phyloP scores from a whole-genome alignment of 2,797 vertebrate species.

The Tokudaia muenninki region DNA sequence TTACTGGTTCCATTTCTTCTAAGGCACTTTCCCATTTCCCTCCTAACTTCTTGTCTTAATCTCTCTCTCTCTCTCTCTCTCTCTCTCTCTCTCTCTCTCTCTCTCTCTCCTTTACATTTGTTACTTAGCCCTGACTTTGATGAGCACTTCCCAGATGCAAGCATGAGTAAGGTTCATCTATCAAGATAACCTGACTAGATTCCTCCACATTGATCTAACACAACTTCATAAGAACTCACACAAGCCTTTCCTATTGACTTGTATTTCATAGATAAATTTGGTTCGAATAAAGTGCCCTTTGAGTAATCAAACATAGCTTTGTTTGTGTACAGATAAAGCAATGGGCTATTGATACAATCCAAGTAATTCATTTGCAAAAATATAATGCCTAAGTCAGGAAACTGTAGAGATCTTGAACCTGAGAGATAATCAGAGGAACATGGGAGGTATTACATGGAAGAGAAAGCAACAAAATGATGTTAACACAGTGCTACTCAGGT shows the following conservation, averaged over 20 bases:
- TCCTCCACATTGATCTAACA: neutral
- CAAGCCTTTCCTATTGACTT: neutral
- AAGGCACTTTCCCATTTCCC: neutral
- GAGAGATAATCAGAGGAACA: too few species aligned
- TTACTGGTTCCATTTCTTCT: neutral
- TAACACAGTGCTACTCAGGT: neutral
- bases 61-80: neutral
- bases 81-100: neutral
- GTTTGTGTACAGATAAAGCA: neutral
- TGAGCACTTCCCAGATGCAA: accelerated
- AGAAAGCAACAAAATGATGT: too few species aligned
- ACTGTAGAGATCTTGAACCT: too few species aligned
- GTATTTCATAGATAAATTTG: neutral
- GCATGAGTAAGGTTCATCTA: neutral
- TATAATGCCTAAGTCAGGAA: neutral
- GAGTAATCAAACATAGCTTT: neutral
- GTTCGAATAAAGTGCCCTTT: neutral
- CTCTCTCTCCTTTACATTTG: neutral
- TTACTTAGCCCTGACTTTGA: neutral
- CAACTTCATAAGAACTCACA: neutral
- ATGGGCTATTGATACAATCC: neutral
- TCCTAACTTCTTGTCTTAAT: neutral
- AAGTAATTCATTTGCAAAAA: neutral
- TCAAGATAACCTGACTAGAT: neutral
- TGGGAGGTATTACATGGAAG: neutral